Base-by-base conservation (phyloP, 2,888 invertebrate genomes). In the Phengaris alcon region DNA sequence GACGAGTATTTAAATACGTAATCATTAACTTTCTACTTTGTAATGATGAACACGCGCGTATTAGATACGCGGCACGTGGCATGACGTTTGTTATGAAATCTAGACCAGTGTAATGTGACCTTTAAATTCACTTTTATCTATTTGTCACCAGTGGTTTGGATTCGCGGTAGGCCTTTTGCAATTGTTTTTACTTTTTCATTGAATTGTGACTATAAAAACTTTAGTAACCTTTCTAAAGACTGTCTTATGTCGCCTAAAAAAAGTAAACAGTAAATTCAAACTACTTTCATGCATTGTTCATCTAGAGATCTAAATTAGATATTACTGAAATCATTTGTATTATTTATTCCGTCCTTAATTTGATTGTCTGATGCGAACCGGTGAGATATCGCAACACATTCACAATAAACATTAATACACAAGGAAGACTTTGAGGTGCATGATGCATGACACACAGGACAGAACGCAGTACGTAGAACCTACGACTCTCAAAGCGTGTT, bases 401-500 rank as follows among this genome's bases (percentile, higher is more conserved):
- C 44, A 44, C 35, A 54, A 55, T 52, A 51, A 64, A 57, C 59
- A 64, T 35, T 51, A 35, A 9, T 3, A 48, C 46, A 75, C 46
- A 48, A 70, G 46, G 55, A 48, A 69, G 54, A 70, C 69, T n/a
- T n/a, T 52, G 22, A 55, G 68, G 70, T 75, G 75, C 70, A 57
- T 57, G 68, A 57, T 75, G 75, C 70, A 57, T 57, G 46, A 70
- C 64, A 74, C 76, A 72, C 52, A 72, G 72, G 73, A 77, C 68
- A 74, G 75, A 68, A 78, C 79, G 78, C 59, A 70, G 70, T 78
- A 77, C 15, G 75, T 13, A 72, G 79, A 77, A 15, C 79, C 75
- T 73, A 78, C 74, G 75, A 74, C 73, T 70, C 69, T 69, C 74
- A 64, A 57, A 59, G 75, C 64, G 64, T 78, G 75, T 76, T 74